phyloP scores from a whole-genome alignment of 2,113 vertebrate species.

The Atherinomorus stipes region DNA sequence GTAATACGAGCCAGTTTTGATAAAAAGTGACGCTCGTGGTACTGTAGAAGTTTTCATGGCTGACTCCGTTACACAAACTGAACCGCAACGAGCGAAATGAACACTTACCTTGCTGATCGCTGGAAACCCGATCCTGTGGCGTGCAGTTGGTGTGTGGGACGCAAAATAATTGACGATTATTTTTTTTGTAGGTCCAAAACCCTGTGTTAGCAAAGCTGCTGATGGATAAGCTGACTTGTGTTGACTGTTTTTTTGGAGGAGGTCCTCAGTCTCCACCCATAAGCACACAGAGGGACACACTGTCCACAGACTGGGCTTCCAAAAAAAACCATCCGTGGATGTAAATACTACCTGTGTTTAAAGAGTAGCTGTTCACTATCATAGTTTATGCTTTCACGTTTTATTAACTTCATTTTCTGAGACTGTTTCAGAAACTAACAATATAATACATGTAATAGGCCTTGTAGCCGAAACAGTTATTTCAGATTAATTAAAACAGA shows the following conservation, averaged over 20 bases:
- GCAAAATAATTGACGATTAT: not conserved
- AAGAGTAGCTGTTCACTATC: not conserved
- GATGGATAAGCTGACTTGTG: slow-evolving; percentile 33
- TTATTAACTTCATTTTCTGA: not conserved
- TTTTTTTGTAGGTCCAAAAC: not conserved
- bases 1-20: slow-evolving; percentile 6
- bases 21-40: not conserved
- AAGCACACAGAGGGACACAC: slow-evolving; percentile 36
- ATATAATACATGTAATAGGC: not conserved
- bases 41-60: slow-evolving; percentile 40
- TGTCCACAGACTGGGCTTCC: slow-evolving; percentile 5
- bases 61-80: slow-evolving; percentile 23
- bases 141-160: not conserved
- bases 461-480: not conserved
- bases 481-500: too few species aligned
- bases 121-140: not conserved
- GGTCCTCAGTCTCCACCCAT: slow-evolving; percentile 71
- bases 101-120: slow-evolving; percentile 50
- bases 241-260: slow-evolving; percentile 51
- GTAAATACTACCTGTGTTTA: not conserved
- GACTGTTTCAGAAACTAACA: not conserved
- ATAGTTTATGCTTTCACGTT: not conserved
- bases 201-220: not conserved
- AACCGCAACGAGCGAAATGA: not conserved
- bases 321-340: not conserved